Evolutionary conservation across 2,113 vertebrate genomes (phyloP).

Genomic region (Oophaga pumilio): DNA sequence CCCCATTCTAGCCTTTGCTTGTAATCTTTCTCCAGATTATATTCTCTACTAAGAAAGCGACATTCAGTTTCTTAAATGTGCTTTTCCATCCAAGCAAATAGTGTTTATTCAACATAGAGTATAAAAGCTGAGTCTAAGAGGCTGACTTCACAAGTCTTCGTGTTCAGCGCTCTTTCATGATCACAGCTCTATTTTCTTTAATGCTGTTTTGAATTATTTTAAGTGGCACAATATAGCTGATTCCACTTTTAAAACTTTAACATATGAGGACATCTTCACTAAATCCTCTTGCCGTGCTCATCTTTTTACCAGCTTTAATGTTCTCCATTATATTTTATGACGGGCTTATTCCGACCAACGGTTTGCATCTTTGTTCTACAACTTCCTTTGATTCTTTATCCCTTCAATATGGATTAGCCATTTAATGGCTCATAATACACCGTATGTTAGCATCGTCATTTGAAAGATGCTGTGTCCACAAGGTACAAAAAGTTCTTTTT

Average conservation of each 20-base stretch:
- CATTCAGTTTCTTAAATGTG: constrained; percentile 3
- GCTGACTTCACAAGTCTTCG: constrained; percentile 2
- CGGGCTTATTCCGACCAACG: constrained; percentile 42
- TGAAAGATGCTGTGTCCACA: constrained; percentile 37
- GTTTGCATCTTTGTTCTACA: constrained; percentile 49
- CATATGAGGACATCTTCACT: constrained; percentile 48
- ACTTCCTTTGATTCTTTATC: constrained; percentile 53
- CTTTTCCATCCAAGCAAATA: constrained; percentile 14
- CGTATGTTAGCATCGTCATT: constrained; percentile 48
- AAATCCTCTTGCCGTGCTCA: constrained; percentile 35
- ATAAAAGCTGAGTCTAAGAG: constrained; percentile 13
- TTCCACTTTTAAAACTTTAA: constrained; percentile 47
- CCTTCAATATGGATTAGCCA: constrained; percentile 57
- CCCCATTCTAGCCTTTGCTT: background rate
- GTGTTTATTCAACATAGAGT: constrained; percentile 21
- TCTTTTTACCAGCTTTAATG: constrained; percentile 40
- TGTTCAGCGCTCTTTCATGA: constrained; percentile 30
- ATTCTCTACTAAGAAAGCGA: constrained; percentile 6
- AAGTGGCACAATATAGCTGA: constrained; percentile 1
- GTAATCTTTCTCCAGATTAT: constrained; percentile 22
- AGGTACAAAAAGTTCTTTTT: constrained; percentile 42
- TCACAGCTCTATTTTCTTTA: constrained; percentile 19
- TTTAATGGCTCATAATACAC: constrained; percentile 51
- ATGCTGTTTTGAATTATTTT: constrained; percentile 18
- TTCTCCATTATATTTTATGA: constrained; percentile 49